Base-by-base conservation (phyloP, 1,140 invertebrate species). In the Dendroctonus valens region DNA sequence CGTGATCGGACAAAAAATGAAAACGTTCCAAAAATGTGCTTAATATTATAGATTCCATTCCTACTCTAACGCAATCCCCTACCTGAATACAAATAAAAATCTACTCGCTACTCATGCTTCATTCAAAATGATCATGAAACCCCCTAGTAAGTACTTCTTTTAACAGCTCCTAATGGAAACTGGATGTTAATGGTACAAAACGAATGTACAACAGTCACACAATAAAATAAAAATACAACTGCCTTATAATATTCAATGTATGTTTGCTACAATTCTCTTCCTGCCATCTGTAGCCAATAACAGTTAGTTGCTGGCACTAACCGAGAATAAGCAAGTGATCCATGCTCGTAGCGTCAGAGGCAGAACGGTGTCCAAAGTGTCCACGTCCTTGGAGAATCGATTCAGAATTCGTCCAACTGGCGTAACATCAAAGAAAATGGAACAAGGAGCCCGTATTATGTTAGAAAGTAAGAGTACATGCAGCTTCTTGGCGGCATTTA, bases 351-450 rank as follows among this genome's bases (percentile, higher is more conserved):
- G 77, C 69, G 85, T 87, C 81, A 84, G 83, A 52, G 90, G 89
- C 75, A 92, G 81, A 75, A 86, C 86, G 75, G 86, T 89, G 81
- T 93, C 91, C 75, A 91, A 80, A 70, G 85, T 84, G 77, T 93
- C 90, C 69, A 93, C 83, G 82, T 93, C 92, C 80, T 91, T 92
- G 79, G 86, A 86, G 81, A 96, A 94, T 73, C 91, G 84, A 82
- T 93, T 94, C 72, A 94, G 81, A 74, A 94, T 86, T 75, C 93
- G 84, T 74, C 93, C 93, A 65, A 89, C 77, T 51, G 93, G 92
- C 71, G 92, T 94, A 70, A 90, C 87, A 79, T 96, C 93, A 83
- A 92, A 95, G 83, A 94, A 94, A 69, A 83, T 85, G 72, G 84
- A 83, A 71, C 80, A 80, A 48, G 92, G 92, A 70, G 85, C 84